Evolutionary conservation across 2,113 vertebrate species (phyloP).

Genomic region (Ophthalmolycus amberensis): DNA sequence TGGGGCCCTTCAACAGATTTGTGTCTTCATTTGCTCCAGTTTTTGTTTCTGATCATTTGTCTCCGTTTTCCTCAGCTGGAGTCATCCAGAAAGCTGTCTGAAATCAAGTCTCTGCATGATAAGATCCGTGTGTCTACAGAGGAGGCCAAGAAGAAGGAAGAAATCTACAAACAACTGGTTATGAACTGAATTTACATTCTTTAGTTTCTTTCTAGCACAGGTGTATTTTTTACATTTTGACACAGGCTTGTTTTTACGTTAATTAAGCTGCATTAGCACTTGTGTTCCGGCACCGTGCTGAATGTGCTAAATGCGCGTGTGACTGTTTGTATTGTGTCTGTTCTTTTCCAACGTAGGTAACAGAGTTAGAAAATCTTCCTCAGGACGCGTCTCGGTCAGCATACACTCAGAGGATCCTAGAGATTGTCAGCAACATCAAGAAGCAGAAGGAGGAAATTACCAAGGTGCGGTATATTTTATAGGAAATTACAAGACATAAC

Average conservation of each 20-base stretch:
- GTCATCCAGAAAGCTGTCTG: constrained; percentile 86
- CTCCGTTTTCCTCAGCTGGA: constrained; percentile 80
- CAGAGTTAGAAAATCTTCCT: constrained; percentile 88
- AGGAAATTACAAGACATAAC: neutral
- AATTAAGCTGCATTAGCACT: neutral
- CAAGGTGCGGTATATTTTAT: constrained; percentile 82
- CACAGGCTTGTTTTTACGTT: neutral
- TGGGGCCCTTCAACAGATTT: neutral
- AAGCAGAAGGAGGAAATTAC: constrained; percentile 95
- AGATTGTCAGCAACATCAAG: constrained; percentile 93
- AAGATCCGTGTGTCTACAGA: constrained; percentile 87
- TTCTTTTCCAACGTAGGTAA: constrained; percentile 72
- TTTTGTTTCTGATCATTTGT: neutral
- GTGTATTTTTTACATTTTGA: neutral
- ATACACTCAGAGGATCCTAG: constrained; percentile 92
- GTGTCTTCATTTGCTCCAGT: neutral
- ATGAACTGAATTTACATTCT: neutral
- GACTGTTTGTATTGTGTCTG: neutral
- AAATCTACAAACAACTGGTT: constrained; percentile 89
- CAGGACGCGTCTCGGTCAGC: constrained; percentile 89
- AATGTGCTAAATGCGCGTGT: neutral
- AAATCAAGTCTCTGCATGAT: constrained; percentile 90
- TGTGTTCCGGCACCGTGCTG: neutral
- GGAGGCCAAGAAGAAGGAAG: constrained; percentile 90
- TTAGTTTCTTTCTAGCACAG: neutral